Conservation (phyloP, 35 echinoderm and acorn worm species). For the Apostichopus parvimensis region DNA sequence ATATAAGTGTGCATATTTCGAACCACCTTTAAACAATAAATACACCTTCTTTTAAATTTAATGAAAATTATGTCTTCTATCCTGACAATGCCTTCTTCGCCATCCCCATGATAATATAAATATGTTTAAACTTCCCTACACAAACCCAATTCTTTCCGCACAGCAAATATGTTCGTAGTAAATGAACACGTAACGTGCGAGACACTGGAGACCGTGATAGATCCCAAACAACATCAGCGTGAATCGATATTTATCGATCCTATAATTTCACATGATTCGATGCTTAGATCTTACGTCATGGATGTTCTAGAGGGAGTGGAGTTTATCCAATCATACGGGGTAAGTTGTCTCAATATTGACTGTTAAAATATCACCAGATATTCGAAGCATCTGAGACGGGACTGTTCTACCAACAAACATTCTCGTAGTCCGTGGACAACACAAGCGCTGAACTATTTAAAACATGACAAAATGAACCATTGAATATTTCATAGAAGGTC, state of each 20-base stretch:
- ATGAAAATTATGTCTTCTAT: too few relatives aligned
- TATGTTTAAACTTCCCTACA: too few relatives aligned
- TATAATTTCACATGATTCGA: not conserved
- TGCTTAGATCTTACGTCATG: not conserved
- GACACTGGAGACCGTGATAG: not conserved
- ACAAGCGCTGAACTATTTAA: too few relatives aligned
- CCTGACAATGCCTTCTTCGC: too few relatives aligned
- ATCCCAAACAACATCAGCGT: not conserved
- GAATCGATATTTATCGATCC: constrained; percentile 2
- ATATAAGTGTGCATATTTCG: too few relatives aligned
- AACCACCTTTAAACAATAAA: too few relatives aligned
- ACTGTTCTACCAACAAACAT: too few relatives aligned
- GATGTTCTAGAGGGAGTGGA: not conserved
- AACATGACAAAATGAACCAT: not conserved
- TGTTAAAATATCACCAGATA: not conserved
- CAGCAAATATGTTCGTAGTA: not conserved
- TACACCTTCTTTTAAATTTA: too few relatives aligned
- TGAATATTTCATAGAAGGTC: not conserved
- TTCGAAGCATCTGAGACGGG: too few relatives aligned
- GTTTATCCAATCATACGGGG: not conserved
- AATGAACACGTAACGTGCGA: not conserved
- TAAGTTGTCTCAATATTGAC: not conserved
- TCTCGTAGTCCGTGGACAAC: too few relatives aligned
- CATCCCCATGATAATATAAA: too few relatives aligned
- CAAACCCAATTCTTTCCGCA: not conserved